Evolutionary conservation across 2,888 invertebrate species (phyloP), one percentile per base, ranked within the genome.

Genomic region (Lasius fuliginosus): DNA sequence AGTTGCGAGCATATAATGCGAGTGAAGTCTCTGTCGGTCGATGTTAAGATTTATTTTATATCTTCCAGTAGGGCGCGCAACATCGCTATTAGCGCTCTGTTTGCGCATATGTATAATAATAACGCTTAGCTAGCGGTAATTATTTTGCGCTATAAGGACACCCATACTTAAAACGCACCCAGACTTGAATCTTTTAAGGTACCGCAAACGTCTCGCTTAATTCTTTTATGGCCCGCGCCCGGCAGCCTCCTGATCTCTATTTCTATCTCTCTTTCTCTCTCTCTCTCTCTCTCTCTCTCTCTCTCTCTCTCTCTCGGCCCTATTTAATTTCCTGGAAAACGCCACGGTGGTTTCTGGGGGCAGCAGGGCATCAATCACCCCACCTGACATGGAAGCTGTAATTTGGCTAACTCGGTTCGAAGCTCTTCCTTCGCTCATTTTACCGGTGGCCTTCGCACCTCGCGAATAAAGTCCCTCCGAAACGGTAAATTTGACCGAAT

Each of bases 311-410:
- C 86, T 89, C 88, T 89, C 88, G 90, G 88, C 88, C 83, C 91
- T 91, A 91, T 93, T 94, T 92, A 92, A 94, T 94, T 94, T 94
- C 94, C 92, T 94, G 94, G 94, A 94, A 94, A 94, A 92, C 92
- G 88, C 89, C 87, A 83, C 84, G 84, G 89, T 85, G 88, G 87
- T 92, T 91, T 90, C 91, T 90, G 87, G 87, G 89, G 85, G 89
- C 85, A 84, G 84, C 87, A 89, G 53, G 18, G 87, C 94, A 94
- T 94, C 94, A 94, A 94, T 94, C 94, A 94, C 92, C 91, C 89
- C 88, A 87, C 89, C 94, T 94, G 94, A 94, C 94, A 92, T 92
- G 93, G 93, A 94, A 93, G 94, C 94, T 94, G 94, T 94, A 94
- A 94, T 94, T 94, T 94, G 94, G 94, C 94, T 93, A 93, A 94